Percentiles rank a stretch among this genome's conserved stretches.
phyloP scores from a whole-genome alignment of 1,140 invertebrate genomes.

The Spodoptera frugiperda region DNA sequence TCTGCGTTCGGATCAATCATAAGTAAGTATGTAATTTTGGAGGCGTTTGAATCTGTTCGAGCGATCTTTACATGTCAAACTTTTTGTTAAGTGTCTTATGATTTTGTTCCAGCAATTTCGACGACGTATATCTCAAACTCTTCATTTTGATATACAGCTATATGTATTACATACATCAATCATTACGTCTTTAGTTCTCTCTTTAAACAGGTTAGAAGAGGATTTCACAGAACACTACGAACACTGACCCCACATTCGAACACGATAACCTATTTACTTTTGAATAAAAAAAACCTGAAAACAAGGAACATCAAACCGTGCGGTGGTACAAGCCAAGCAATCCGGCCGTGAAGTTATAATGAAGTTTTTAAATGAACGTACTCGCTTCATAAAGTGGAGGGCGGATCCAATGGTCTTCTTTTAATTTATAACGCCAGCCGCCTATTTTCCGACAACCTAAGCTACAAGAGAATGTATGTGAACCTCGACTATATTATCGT shows the following conservation, averaged over 20 bases:
- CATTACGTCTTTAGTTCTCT: too few species aligned
- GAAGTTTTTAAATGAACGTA: constrained; percentile 72
- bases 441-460: constrained; percentile 46
- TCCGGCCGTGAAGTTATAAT: constrained; percentile 67
- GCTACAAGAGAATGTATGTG: constrained; percentile 1
- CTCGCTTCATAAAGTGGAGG: constrained; percentile 61
- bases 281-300: constrained; percentile 6
- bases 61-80: neutral
- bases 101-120: constrained; percentile 4
- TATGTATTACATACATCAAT: too few species aligned
- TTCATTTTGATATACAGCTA: too few species aligned
- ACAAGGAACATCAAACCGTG: constrained; percentile 6
- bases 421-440: constrained; percentile 66
- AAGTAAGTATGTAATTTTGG: constrained; percentile 33
- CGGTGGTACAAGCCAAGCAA: constrained; percentile 51
- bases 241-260: too few species aligned
- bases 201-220: too few species aligned
- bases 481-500: neutral
- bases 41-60: neutral
- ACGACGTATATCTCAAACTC: too few species aligned
- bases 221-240: too few species aligned
- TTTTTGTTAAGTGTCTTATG: neutral
- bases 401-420: constrained; percentile 64
- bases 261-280: neutral
- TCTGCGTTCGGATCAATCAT: constrained; percentile 21